These are phyloP conservation scores for Tetragonula carbonaria DNA, from an alignment of 2,888 invertebrate genomes.

Conservation along the genomic window DNA sequence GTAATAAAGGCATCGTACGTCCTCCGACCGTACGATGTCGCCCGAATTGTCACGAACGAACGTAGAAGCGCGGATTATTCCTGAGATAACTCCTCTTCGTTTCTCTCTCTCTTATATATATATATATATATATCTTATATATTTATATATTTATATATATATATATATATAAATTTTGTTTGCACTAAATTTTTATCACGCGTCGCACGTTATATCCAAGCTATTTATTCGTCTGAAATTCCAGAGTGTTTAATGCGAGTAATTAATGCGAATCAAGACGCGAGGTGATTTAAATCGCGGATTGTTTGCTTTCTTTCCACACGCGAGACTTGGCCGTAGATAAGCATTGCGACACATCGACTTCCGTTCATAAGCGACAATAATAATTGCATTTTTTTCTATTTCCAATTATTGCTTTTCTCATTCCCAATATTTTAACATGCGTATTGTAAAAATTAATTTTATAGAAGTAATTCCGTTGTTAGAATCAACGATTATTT, in stretches of 20 bases:
- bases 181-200: constrained; percentile 30
- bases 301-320: not conserved
- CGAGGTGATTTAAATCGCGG: constrained; percentile 19
- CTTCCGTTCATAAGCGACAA: constrained; percentile 7
- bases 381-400: not conserved
- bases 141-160: no score
- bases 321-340: not conserved
- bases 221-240: not conserved
- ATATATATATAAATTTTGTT: constrained; percentile 7
- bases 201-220: not conserved
- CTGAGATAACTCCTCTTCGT: constrained; percentile 37
- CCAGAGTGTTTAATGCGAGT: not conserved
- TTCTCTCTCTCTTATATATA: not conserved
- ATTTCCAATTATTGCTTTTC: not conserved
- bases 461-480: not conserved
- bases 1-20: constrained; percentile 40
- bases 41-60: constrained; percentile 62
- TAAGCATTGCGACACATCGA: constrained; percentile 3
- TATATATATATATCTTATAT: no score
- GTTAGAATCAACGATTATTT: not conserved
- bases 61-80: constrained; percentile 29
- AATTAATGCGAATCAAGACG: not conserved
- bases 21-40: constrained; percentile 55
- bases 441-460: not conserved
- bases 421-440: not conserved